Evolutionary conservation across 2,888 invertebrate genomes (phyloP).

Genomic region (Stenolophus ochropezus): DNA sequence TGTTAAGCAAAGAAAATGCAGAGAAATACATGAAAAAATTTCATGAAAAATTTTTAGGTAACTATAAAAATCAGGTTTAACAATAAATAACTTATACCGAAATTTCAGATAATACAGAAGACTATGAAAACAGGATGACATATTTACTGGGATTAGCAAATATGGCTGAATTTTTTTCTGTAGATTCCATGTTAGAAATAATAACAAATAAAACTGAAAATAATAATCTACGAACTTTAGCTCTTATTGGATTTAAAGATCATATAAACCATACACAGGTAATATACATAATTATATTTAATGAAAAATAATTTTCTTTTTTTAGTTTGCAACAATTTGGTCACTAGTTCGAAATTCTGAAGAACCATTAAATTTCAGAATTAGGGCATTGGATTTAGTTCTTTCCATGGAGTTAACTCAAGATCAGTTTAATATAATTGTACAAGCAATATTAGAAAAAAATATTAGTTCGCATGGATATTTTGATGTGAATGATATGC

Average conservation of each 20-base stretch:
- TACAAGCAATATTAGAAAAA: not conserved
- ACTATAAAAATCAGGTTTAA: too few relatives aligned
- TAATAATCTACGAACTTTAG: constrained; percentile 8
- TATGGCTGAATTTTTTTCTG: not conserved
- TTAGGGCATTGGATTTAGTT: constrained; percentile 22
- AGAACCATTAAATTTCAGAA: constrained; percentile 36
- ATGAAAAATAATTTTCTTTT: not conserved
- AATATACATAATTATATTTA: too few relatives aligned
- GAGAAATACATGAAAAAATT: not conserved
- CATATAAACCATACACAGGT: too few relatives aligned
- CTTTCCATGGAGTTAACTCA: not conserved
- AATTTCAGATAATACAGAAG: not conserved
- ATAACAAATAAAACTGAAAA: constrained; percentile 2
- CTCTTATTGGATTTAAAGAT: not conserved
- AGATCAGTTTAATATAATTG: constrained; percentile 19
- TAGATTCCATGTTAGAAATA: constrained; percentile 27
- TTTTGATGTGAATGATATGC: not conserved
- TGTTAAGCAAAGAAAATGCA: not conserved
- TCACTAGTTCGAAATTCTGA: constrained; percentile 17
- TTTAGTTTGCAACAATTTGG: constrained; percentile 28
- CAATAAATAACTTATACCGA: too few relatives aligned
- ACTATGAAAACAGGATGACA: not conserved
- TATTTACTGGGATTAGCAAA: constrained; percentile 35
- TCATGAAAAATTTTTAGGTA: not conserved
- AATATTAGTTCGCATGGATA: not conserved